Conservation (phyloP, 2,113 vertebrate species). For the Tylochromis polylepis region DNA sequence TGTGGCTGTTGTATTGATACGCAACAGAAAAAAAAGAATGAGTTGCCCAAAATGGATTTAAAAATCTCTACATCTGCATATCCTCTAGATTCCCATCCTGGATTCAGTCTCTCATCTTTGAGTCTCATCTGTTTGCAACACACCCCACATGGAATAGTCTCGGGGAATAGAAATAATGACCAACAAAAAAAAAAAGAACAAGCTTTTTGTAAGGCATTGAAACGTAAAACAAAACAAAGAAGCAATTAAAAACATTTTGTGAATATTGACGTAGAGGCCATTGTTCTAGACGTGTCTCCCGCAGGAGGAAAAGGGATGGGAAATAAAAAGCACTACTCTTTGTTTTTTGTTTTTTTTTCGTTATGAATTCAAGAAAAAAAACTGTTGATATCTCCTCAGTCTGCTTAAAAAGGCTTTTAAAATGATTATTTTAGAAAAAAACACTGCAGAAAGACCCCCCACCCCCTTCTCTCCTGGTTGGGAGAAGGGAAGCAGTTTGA, state of each 20-base stretch:
- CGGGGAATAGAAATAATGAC: conserved; percentile 66
- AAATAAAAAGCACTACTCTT: conserved; percentile 82
- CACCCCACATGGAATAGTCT: conserved; percentile 59
- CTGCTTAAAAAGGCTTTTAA: conserved; percentile 80
- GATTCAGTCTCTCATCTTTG: conserved; percentile 58
- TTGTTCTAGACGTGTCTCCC: conserved; percentile 70
- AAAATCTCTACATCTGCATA: conserved; percentile 60
- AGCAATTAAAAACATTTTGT: conserved; percentile 71
- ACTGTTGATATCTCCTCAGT: conserved; percentile 68
- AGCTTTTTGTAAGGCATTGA: conserved; percentile 77
- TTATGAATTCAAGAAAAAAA: conserved; percentile 75
- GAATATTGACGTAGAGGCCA: conserved; percentile 68
- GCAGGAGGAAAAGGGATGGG: conserved; percentile 61
- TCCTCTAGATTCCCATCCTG: conserved; percentile 48
- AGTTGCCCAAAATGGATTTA: conserved; percentile 46
- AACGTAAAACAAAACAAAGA: conserved; percentile 68
- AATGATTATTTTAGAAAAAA: conserved; percentile 77
- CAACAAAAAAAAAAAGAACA: conserved; percentile 42
- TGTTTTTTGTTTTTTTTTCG: conserved; percentile 68
- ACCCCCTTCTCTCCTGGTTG: conserved; percentile 13
- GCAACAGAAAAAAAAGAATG: conserved; percentile 46
- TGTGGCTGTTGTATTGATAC: conserved; percentile 56
- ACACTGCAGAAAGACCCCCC: conserved; percentile 71
- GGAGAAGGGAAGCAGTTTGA: conserved; percentile 71
- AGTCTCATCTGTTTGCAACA: conserved; percentile 48